Evolutionary conservation across 2,888 invertebrate genomes (phyloP).

Genomic region (Lasioglossum lativentre): DNA sequence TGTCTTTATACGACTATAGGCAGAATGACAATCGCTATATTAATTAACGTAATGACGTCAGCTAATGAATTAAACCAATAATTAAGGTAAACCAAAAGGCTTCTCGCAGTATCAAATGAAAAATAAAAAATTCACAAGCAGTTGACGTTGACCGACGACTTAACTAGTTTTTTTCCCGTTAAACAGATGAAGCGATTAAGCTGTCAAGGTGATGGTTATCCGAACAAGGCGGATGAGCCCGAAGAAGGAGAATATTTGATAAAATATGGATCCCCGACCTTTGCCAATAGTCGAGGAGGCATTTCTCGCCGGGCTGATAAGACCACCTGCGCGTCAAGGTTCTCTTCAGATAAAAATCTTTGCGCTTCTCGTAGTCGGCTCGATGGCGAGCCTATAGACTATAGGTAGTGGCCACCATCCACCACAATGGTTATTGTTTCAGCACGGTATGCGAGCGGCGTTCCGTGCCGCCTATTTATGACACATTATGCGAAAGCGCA

Average conservation of each 20-base stretch:
- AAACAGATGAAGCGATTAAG: neutral
- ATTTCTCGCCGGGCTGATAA: constrained; percentile 71
- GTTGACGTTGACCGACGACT: neutral
- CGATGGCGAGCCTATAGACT: constrained; percentile 53
- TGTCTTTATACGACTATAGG: neutral
- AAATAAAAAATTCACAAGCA: neutral
- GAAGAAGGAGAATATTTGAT: neutral
- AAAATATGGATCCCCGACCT: constrained; percentile 21
- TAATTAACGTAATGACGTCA: neutral
- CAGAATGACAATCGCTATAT: neutral
- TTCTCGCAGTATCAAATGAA: neutral
- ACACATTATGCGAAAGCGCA: constrained; percentile 84
- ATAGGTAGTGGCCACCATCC: constrained; percentile 67
- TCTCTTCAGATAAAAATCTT: constrained; percentile 79
- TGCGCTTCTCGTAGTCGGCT: constrained; percentile 63
- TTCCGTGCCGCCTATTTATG: constrained; percentile 83
- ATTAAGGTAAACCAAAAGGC: neutral
- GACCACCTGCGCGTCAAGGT: constrained; percentile 78
- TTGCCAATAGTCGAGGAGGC: constrained; percentile 42
- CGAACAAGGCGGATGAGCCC: neutral
- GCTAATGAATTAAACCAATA: neutral
- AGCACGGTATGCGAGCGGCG: constrained; percentile 78
- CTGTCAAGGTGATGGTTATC: neutral
- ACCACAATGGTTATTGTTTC: constrained; percentile 85
- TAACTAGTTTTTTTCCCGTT: neutral